These are phyloP conservation scores for Chiridota heheva DNA, from an alignment of 35 echinoderm and acorn worm genomes.

Conservation along the genomic window DNA sequence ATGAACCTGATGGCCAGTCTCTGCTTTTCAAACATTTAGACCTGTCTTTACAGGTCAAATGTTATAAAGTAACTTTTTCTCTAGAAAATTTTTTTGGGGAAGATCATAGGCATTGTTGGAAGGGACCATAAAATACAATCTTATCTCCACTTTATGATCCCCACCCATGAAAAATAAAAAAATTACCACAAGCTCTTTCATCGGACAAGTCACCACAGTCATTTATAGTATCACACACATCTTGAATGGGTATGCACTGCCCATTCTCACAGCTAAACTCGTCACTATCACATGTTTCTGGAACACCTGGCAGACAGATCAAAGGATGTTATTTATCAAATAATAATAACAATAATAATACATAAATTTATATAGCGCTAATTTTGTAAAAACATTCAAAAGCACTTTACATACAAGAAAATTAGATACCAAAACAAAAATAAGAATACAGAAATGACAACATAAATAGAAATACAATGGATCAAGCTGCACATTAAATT, in stretches of 20 bases:
- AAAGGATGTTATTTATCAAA: background rate
- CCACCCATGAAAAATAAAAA: background rate
- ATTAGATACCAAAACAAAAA: background rate
- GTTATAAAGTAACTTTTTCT: too few species aligned
- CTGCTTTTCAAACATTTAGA: too few species aligned
- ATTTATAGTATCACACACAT: slow-evolving; percentile 54
- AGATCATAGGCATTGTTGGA: too few species aligned
- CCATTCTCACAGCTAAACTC: slow-evolving; percentile 72
- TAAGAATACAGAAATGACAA: too few species aligned
- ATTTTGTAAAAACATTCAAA: background rate
- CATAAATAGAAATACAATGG: too few species aligned
- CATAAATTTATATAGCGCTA: background rate
- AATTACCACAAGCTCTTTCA: slow-evolving; percentile 76
- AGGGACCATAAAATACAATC: too few species aligned
- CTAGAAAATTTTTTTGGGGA: too few species aligned
- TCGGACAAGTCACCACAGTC: slow-evolving; percentile 77
- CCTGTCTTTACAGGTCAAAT: too few species aligned
- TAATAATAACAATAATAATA: background rate
- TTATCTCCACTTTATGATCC: background rate
- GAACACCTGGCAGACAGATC: background rate
- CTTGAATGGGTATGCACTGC: slow-evolving; percentile 12
- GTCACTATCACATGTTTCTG: slow-evolving; percentile 8
- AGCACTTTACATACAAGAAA: background rate
- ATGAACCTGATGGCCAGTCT: too few species aligned
- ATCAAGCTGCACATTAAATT: too few species aligned